These are phyloP conservation scores for Heteromyza rotundicornis DNA, from an alignment of 2,888 invertebrate species.

Conservation along the genomic window DNA sequence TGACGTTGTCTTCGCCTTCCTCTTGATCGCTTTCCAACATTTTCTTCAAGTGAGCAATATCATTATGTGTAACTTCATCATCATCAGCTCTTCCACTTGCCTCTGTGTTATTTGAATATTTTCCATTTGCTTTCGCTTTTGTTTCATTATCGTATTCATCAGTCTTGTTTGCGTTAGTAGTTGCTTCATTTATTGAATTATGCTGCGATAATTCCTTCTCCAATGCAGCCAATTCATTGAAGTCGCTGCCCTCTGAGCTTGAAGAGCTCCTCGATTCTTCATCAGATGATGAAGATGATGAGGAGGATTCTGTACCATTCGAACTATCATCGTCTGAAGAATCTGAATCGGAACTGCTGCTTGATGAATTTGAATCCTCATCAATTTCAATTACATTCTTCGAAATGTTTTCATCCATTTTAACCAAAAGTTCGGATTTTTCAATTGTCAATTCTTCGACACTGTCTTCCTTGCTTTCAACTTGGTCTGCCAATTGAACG, in stretches of 20 bases:
- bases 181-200: conserved; percentile 9
- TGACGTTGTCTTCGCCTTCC: conserved; percentile 18
- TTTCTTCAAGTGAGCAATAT: conserved; percentile 53
- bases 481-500: no score
- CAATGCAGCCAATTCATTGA: conserved; percentile 51
- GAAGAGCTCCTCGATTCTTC: not conserved
- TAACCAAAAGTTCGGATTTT: not conserved
- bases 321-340: not conserved
- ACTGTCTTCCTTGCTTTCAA: no score
- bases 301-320: not conserved
- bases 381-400: not conserved
- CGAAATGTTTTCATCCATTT: not conserved
- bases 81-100: no score
- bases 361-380: not conserved
- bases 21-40: conserved; percentile 51
- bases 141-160: not conserved
- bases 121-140: not conserved
- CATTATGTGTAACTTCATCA: conserved; percentile 29
- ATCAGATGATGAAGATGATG: conserved; percentile 17
- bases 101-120: no score
- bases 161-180: not conserved
- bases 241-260: conserved; percentile 40
- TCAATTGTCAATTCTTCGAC: not conserved
- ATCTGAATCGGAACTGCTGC: conserved; percentile 8
- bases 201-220: conserved; percentile 50